These are phyloP conservation scores for Tenthredo notha DNA, from an alignment of 2,888 invertebrate genomes.

Conservation along the genomic window DNA sequence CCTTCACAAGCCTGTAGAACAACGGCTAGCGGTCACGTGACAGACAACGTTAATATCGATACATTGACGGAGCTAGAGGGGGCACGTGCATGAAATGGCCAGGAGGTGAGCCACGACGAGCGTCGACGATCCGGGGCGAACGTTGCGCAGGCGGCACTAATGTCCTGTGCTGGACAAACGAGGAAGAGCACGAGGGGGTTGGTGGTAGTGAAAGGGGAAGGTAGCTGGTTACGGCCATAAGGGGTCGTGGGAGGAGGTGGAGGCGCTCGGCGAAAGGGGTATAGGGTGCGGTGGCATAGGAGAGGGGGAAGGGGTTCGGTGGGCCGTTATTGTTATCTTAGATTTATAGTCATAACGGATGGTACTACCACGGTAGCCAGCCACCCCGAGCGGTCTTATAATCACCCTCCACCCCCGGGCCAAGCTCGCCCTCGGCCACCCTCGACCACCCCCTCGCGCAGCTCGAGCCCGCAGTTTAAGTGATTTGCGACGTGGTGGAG, in stretches of 20 bases:
- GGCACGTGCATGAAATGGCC: conserved; percentile 74
- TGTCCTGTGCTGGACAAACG: conserved; percentile 68
- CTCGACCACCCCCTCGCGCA: conserved; percentile 66
- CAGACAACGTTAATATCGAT: conserved; percentile 56
- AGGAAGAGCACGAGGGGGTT: conserved; percentile 56
- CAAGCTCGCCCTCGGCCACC: conserved; percentile 67
- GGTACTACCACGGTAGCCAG: conserved; percentile 77
- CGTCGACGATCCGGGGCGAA: conserved; percentile 56
- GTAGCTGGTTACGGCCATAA: conserved; percentile 53
- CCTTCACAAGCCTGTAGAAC: not conserved
- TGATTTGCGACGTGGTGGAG: conserved; percentile 78
- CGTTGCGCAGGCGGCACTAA: conserved; percentile 72
- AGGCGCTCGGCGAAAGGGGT: conserved; percentile 27
- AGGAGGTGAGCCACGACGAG: conserved; percentile 63
- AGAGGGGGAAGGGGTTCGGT: conserved; percentile 62
- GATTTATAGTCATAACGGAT: conserved; percentile 79
- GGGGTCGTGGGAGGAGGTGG: conserved; percentile 52
- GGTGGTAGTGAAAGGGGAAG: conserved; percentile 57
- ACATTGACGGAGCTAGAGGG: conserved; percentile 56
- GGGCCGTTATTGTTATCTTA: conserved; percentile 78
- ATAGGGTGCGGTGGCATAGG: conserved; percentile 56
- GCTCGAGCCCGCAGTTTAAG: conserved; percentile 76
- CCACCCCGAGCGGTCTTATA: conserved; percentile 78
- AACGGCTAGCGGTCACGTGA: conserved; percentile 18
- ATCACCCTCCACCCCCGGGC: conserved; percentile 75